These are phyloP conservation scores for Amphiprion clarkii DNA, from an alignment of 2,797 vertebrate species.

Conservation along the genomic window DNA sequence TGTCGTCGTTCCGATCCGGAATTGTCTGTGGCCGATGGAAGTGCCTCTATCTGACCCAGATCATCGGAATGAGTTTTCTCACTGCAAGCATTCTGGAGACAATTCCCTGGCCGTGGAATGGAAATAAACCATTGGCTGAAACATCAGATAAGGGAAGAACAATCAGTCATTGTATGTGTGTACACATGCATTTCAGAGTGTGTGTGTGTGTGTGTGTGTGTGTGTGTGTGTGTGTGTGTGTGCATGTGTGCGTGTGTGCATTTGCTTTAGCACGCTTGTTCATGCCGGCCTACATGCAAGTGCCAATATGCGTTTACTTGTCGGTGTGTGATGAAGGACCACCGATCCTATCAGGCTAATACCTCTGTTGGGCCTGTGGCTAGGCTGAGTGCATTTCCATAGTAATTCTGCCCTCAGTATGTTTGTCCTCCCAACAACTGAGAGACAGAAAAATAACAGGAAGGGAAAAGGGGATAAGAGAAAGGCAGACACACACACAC, in stretches of 20 bases:
- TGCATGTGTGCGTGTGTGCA: background rate
- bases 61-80: slow-evolving; percentile 79
- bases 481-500: slow-evolving; percentile 19
- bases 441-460: slow-evolving; percentile 38
- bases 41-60: slow-evolving; percentile 76
- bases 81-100: slow-evolving; percentile 67
- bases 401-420: slow-evolving; percentile 63
- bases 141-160: slow-evolving; percentile 79
- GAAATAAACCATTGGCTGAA: slow-evolving; percentile 76
- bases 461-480: slow-evolving; percentile 42
- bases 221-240: background rate
- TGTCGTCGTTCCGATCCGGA: slow-evolving; percentile 45
- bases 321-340: slow-evolving; percentile 60
- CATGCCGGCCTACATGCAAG: slow-evolving; percentile 47
- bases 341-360: slow-evolving; percentile 71
- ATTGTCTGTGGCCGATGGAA: slow-evolving; percentile 64
- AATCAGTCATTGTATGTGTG: slow-evolving; percentile 77
- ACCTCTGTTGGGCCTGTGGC: slow-evolving; percentile 65
- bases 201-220: background rate
- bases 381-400: slow-evolving; percentile 61
- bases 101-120: slow-evolving; percentile 68
- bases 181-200: slow-evolving; percentile 55
- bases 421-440: slow-evolving; percentile 53
- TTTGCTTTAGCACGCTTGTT: slow-evolving; percentile 7
- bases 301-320: slow-evolving; percentile 53